Evolutionary conservation across 2,113 vertebrate genomes (phyloP).

Genomic region (Onychorhynchus coronatus): DNA sequence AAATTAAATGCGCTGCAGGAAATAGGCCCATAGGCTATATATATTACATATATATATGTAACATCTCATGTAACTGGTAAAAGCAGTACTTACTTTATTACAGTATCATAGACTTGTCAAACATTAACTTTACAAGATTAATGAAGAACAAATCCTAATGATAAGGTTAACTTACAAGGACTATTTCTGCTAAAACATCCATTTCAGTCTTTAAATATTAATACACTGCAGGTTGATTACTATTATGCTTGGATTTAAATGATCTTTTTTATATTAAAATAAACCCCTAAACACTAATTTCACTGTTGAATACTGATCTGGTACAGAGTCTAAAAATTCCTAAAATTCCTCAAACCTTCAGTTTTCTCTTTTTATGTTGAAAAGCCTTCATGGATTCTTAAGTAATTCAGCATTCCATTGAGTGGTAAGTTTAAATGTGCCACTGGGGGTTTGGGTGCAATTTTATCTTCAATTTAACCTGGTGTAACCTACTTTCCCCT

Average conservation of each 20-base stretch:
- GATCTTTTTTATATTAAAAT: neutral
- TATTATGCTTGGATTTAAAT: neutral
- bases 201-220: neutral
- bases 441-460: neutral
- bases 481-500: neutral
- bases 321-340: neutral
- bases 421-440: neutral
- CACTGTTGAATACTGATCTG: neutral
- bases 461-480: neutral
- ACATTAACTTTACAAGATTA: neutral
- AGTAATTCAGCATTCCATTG: neutral
- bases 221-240: neutral
- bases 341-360: neutral
- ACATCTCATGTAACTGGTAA: neutral
- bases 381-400: neutral
- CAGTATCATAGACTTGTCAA: neutral
- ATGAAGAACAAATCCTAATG: neutral
- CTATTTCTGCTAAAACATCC: neutral
- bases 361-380: neutral
- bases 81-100: neutral
- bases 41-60: neutral
- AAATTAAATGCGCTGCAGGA: neutral
- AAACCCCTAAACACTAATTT: neutral
- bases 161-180: neutral
- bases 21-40: neutral